Percentiles rank a stretch among this genome's conserved stretches.
phyloP scores from a whole-genome alignment of 2,888 invertebrate species.

The Parthenolecanium corni region DNA sequence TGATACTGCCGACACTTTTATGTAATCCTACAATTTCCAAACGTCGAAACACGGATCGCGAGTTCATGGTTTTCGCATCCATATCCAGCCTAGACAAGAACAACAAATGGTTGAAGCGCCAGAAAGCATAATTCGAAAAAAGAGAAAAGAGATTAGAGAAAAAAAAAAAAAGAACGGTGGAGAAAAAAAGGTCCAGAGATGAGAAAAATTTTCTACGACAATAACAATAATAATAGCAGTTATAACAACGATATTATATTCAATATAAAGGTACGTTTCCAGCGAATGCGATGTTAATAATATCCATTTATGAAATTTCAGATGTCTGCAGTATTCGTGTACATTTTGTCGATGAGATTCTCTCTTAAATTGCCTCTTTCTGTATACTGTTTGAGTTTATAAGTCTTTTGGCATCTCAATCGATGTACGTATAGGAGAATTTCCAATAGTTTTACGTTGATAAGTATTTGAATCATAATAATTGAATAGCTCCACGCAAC shows the following conservation, averaged over 20 bases:
- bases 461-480: too few species aligned
- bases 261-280: not conserved
- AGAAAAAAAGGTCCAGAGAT: too few species aligned
- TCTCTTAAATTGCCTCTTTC: constrained; percentile 3
- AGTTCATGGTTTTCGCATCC: constrained; percentile 9
- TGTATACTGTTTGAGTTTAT: too few species aligned
- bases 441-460: too few species aligned
- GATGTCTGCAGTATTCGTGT: not conserved
- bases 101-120: too few species aligned
- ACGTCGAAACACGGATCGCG: constrained; percentile 8
- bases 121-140: too few species aligned
- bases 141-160: too few species aligned
- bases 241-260: not conserved
- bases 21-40: constrained; percentile 17
- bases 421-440: too few species aligned
- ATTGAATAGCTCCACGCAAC: too few species aligned
- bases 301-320: not conserved
- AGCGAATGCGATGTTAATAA: not conserved
- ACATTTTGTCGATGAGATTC: not conserved
- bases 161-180: not conserved
- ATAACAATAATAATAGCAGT: constrained; percentile 2
- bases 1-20: constrained; percentile 18
- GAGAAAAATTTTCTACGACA: not conserved
- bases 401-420: too few species aligned
- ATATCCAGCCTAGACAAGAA: not conserved